Conservation (phyloP, 2,888 invertebrate genomes). For the Cryptosula pallasiana region DNA sequence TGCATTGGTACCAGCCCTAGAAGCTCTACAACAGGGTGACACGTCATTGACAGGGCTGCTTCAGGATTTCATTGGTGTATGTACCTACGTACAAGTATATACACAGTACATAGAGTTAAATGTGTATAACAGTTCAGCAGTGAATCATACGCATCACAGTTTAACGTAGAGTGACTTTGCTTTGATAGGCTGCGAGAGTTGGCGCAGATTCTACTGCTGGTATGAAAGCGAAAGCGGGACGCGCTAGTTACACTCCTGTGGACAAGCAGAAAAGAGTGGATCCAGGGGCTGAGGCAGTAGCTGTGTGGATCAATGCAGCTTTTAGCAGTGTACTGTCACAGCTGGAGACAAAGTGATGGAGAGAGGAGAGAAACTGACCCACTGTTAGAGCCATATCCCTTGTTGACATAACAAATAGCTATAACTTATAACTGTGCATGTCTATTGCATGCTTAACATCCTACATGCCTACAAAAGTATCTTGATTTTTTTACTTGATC, state of each 20-base stretch:
- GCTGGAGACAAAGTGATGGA: no score
- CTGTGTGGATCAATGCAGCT: constrained; percentile 62
- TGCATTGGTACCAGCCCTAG: constrained; percentile 36
- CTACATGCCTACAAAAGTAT: no score
- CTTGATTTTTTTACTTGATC: no score
- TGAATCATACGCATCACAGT: no score
- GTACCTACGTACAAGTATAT: no score
- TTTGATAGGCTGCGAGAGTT: constrained; percentile 43
- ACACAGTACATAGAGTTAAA: no score
- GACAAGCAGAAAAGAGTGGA: constrained; percentile 59
- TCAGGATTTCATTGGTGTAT: not conserved
- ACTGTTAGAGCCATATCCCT: no score
- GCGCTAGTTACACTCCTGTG: constrained; percentile 66
- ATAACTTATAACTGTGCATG: no score
- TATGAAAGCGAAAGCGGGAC: constrained; percentile 62
- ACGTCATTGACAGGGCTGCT: not conserved
- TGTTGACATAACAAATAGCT: no score
- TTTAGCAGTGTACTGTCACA: constrained; percentile 25
- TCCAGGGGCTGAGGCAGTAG: constrained; percentile 67
- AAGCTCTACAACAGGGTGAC: constrained; percentile 29
- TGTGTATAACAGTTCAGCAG: no score
- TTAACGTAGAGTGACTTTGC: not conserved
- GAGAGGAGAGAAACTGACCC: no score
- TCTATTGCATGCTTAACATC: no score
- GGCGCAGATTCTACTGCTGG: constrained; percentile 48